Conservation (phyloP, 2,888 invertebrate species). For the Pyralis farinalis region DNA sequence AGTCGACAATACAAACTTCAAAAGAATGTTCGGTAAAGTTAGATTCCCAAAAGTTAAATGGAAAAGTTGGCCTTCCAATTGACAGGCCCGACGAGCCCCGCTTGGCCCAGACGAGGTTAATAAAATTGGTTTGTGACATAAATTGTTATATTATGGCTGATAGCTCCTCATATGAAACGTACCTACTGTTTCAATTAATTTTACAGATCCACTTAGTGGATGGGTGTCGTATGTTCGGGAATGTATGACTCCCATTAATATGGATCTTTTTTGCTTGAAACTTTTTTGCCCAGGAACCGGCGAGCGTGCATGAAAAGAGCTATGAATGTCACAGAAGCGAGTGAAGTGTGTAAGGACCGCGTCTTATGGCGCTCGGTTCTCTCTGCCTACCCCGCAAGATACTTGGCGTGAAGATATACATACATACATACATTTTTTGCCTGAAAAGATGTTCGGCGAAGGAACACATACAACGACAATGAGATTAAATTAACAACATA, state of each 20-base stretch:
- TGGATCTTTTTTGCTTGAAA: too few relatives aligned
- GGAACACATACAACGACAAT: too few relatives aligned
- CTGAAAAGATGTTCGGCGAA: too few relatives aligned
- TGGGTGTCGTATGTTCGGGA: slow-evolving; percentile 3
- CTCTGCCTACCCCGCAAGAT: too few relatives aligned
- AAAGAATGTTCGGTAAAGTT: slow-evolving; percentile 60
- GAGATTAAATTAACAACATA: too few relatives aligned
- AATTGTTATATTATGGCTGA: slow-evolving; percentile 38
- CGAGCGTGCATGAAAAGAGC: too few relatives aligned
- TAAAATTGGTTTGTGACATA: slow-evolving; percentile 52
- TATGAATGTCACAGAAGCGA: too few relatives aligned
- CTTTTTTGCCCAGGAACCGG: too few relatives aligned
- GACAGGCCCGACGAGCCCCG: slow-evolving; percentile 57
- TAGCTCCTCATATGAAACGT: slow-evolving; percentile 29
- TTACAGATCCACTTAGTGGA: slow-evolving; percentile 5
- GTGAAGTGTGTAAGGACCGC: too few relatives aligned
- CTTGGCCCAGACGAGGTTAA: slow-evolving; percentile 43
- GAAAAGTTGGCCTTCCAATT: slow-evolving; percentile 71
- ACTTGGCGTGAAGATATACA: too few relatives aligned
- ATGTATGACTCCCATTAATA: slow-evolving; percentile 3
- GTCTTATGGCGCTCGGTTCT: too few relatives aligned
- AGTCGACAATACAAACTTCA: slow-evolving; percentile 45
- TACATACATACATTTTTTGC: too few relatives aligned
- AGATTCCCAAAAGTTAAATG: slow-evolving; percentile 67
- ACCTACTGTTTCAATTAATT: slow-evolving; percentile 24